Evolutionary conservation across 2,888 invertebrate species (phyloP).

Genomic region (Parasteatoda lunata): DNA sequence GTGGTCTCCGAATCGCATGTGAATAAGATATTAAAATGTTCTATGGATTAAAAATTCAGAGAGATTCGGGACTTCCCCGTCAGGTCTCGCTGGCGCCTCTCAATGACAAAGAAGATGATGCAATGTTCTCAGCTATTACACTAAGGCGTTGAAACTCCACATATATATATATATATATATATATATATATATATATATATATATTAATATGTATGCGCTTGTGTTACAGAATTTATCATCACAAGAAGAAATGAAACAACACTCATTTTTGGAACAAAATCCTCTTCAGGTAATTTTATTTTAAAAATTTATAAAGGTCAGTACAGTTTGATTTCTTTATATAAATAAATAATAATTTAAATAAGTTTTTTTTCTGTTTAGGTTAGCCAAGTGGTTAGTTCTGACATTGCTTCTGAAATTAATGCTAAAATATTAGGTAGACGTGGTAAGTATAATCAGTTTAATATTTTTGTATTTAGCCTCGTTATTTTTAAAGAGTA

Average conservation of each 20-base stretch:
- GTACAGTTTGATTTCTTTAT: neutral
- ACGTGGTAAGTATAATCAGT: conserved; percentile 42
- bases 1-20: no score
- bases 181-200: neutral
- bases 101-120: no score
- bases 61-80: no score
- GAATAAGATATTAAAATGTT: no score
- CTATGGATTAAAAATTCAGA: no score
- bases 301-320: neutral
- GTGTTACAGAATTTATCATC: conserved; percentile 34
- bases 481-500: no score
- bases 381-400: conserved; percentile 41
- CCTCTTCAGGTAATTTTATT: conserved; percentile 41
- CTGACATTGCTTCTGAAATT: conserved; percentile 42
- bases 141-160: no score
- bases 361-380: neutral
- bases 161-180: no score
- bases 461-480: neutral
- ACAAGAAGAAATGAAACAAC: conserved; percentile 48
- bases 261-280: conserved; percentile 59
- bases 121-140: no score
- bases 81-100: no score
- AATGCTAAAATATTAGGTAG: conserved; percentile 53
- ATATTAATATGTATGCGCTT: neutral
- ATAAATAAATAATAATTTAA: neutral